These are phyloP conservation scores for Carapus acus DNA, from an alignment of 2,797 vertebrate species.

Conservation along the genomic window DNA sequence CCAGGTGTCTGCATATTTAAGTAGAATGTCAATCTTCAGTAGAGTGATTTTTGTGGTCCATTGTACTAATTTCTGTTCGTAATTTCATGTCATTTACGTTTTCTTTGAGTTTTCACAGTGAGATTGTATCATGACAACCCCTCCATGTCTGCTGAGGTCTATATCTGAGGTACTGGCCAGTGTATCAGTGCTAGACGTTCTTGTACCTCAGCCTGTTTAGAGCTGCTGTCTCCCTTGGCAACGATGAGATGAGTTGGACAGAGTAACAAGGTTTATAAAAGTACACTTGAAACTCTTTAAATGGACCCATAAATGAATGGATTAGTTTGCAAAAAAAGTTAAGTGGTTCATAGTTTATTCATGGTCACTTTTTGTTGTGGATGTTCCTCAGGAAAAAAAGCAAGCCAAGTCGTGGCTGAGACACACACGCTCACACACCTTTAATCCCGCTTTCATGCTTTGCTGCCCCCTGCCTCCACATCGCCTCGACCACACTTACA, in stretches of 20 bases:
- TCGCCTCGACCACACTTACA: slow-evolving; percentile 25
- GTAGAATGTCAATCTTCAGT: no score
- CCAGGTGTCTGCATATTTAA: no score
- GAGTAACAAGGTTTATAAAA: slow-evolving; percentile 44
- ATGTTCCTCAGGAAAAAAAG: slow-evolving; percentile 27
- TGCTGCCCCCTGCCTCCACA: slow-evolving; percentile 26
- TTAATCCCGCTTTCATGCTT: slow-evolving; percentile 10
- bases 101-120: no score
- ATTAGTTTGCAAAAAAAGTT: slow-evolving; percentile 38
- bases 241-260: slow-evolving; percentile 43
- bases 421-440: no score
- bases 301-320: slow-evolving; percentile 53
- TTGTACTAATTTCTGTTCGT: no score
- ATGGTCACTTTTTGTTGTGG: slow-evolving; percentile 36
- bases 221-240: slow-evolving; percentile 61
- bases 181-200: no score
- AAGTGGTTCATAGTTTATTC: slow-evolving; percentile 35
- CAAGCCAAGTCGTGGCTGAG: not conserved
- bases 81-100: no score
- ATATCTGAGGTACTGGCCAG: no score
- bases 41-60: no score
- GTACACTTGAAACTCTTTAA: slow-evolving; percentile 63
- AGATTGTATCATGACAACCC: no score
- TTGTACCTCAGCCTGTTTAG: slow-evolving; percentile 26
- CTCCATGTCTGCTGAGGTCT: no score